These are phyloP conservation scores for Elmis aenea DNA, from an alignment of 2,888 invertebrate genomes.

Conservation along the genomic window DNA sequence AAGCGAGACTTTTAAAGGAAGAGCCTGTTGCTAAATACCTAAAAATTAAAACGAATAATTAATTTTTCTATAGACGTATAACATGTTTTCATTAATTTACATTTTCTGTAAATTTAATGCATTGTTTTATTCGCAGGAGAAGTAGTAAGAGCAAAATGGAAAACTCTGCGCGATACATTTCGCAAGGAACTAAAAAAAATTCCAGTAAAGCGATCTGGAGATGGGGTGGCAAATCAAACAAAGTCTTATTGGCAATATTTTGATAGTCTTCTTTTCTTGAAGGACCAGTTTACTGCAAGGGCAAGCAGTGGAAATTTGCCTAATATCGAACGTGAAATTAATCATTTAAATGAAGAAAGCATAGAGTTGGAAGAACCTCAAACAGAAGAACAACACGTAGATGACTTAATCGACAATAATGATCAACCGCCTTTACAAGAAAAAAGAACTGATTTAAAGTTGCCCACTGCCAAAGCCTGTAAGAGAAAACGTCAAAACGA, in stretches of 20 bases:
- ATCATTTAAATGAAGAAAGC: conserved; percentile 1
- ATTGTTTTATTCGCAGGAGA: too few relatives aligned
- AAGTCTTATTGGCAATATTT: conserved; percentile 5
- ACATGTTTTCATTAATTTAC: too few relatives aligned
- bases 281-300: conserved; percentile 3
- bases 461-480: not conserved
- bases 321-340: not conserved
- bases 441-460: too few relatives aligned
- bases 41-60: too few relatives aligned
- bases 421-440: too few relatives aligned
- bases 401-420: not conserved
- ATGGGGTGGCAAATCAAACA: not conserved
- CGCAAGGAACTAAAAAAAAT: too few relatives aligned
- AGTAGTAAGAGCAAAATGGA: too few relatives aligned
- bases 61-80: too few relatives aligned
- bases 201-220: too few relatives aligned
- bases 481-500: not conserved
- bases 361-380: not conserved
- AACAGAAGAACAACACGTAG: not conserved
- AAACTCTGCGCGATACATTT: too few relatives aligned
- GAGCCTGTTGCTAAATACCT: conserved; percentile 18
- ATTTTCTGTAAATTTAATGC: too few relatives aligned
- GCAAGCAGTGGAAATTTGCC: conserved; percentile 4
- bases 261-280: too few relatives aligned
- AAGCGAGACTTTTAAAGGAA: conserved; percentile 17